Percentiles rank a stretch among this genome's conserved stretches.
Evolutionary conservation across 2,797 vertebrate genomes (phyloP).

Genomic region (Monodelphis domestica): DNA sequence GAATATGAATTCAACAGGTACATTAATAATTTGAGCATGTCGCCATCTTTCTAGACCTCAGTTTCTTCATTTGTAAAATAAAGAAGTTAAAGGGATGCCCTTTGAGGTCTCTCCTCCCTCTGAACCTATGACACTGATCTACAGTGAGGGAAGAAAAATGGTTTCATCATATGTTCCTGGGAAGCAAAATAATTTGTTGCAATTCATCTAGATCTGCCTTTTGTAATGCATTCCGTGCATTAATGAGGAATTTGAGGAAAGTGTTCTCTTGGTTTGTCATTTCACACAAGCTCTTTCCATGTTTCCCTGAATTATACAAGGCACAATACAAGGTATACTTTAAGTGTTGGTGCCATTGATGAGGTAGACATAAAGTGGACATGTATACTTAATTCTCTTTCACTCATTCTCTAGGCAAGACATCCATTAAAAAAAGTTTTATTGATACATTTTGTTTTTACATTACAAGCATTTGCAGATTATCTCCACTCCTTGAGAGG

Average conservation of each 20-base stretch:
- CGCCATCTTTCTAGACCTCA: background rate
- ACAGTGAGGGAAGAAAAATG: background rate
- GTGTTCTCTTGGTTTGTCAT: background rate
- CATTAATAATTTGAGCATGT: too few relatives aligned
- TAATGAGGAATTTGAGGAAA: background rate
- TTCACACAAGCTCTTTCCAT: background rate
- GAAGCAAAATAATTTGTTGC: background rate
- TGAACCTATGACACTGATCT: background rate
- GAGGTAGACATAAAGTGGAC: background rate
- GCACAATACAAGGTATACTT: background rate
- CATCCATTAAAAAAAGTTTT: background rate
- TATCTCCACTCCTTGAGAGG: background rate
- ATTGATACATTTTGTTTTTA: background rate
- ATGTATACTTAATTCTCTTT: background rate
- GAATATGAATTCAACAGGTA: too few relatives aligned
- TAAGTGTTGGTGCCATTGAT: background rate
- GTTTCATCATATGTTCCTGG: background rate
- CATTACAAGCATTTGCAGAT: background rate
- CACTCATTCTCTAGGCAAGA: background rate
- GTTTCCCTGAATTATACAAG: background rate
- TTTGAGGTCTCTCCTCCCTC: background rate
- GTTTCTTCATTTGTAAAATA: background rate
- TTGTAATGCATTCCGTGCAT: background rate
- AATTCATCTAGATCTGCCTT: background rate
- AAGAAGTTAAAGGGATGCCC: background rate